These are phyloP conservation scores for Anorthoa munda DNA, from an alignment of 2,888 invertebrate genomes.

Conservation along the genomic window DNA sequence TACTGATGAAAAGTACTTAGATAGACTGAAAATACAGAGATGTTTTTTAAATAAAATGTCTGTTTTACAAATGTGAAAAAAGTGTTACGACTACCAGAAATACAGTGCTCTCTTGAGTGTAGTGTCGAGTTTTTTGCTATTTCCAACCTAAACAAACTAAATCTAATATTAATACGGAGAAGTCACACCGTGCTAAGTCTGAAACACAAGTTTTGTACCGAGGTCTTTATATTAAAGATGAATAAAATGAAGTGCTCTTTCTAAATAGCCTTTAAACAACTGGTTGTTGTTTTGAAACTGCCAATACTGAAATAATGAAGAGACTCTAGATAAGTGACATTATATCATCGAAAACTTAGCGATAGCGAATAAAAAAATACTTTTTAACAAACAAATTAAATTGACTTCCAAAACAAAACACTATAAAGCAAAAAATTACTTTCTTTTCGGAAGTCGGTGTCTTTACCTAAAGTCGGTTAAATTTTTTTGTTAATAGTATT, in stretches of 20 bases:
- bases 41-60: background rate
- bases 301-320: background rate
- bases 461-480: too few relatives aligned
- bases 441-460: too few relatives aligned
- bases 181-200: background rate
- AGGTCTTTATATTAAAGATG: background rate
- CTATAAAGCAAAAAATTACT: too few relatives aligned
- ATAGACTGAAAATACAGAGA: too few relatives aligned
- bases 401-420: too few relatives aligned
- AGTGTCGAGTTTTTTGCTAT: background rate
- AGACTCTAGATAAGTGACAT: too few relatives aligned
- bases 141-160: background rate
- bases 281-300: background rate
- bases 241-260: constrained; percentile 2
- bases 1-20: too few relatives aligned
- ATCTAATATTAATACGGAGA: constrained; percentile 1
- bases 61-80: background rate
- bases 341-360: too few relatives aligned
- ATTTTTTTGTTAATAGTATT: too few relatives aligned
- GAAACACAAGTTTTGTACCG: background rate
- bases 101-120: background rate
- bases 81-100: background rate
- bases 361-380: too few relatives aligned
- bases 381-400: too few relatives aligned
- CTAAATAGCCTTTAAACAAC: background rate